Evolutionary conservation across 2,113 vertebrate species (phyloP).

Genomic region (Eretmodus cyanostictus): DNA sequence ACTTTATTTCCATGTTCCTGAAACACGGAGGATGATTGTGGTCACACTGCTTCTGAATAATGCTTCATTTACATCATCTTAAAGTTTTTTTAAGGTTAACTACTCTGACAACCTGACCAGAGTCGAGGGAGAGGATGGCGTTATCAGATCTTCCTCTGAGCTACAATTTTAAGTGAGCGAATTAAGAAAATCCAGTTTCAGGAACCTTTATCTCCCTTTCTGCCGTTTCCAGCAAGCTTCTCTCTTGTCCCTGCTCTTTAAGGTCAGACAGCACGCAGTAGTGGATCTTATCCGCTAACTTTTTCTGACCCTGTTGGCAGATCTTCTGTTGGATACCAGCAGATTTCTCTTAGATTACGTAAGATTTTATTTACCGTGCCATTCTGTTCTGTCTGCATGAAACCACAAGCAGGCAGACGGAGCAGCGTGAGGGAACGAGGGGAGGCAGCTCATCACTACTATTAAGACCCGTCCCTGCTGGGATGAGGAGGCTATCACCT

Average conservation of each 20-base stretch:
- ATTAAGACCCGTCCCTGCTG: background rate
- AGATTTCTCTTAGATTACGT: background rate
- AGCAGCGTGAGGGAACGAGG: background rate
- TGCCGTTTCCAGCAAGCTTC: background rate
- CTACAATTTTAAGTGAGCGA: background rate
- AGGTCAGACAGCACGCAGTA: background rate
- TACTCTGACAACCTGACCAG: background rate
- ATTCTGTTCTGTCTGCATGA: background rate
- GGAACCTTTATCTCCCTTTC: background rate
- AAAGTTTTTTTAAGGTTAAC: background rate
- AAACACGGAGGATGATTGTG: fast-evolving
- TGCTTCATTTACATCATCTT: background rate
- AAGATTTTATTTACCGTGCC: background rate
- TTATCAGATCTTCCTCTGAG: background rate
- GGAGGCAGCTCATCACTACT: background rate
- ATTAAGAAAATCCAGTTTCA: background rate
- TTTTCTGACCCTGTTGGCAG: background rate
- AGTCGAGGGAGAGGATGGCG: background rate
- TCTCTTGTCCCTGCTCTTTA: background rate
- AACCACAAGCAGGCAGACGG: background rate
- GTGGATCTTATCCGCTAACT: background rate
- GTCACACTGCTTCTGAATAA: background rate
- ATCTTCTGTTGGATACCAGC: background rate
- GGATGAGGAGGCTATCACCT: background rate
- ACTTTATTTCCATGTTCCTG: background rate